Percentiles rank a stretch among this genome's conserved stretches.
These are phyloP conservation scores for Plebejus argus DNA, from an alignment of 2,888 invertebrate genomes.

Conservation along the genomic window DNA sequence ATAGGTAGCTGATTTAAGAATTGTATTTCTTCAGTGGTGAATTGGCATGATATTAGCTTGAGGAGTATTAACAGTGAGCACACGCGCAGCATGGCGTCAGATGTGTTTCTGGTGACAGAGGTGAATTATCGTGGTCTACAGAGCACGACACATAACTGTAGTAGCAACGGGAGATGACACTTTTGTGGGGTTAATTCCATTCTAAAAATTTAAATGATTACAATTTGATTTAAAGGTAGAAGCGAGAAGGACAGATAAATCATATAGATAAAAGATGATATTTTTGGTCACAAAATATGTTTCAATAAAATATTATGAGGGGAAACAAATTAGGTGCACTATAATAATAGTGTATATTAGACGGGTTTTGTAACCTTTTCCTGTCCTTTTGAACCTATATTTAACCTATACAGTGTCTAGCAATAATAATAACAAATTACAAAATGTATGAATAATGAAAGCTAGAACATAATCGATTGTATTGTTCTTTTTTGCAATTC, in stretches of 20 bases:
- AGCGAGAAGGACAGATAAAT: too few species aligned
- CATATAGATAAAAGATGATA: too few species aligned
- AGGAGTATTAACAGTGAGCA: slow-evolving; percentile 47
- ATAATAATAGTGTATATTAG: too few species aligned
- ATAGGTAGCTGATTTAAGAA: slow-evolving; percentile 85
- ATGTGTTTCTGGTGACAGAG: slow-evolving; percentile 40
- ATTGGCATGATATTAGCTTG: slow-evolving; percentile 49
- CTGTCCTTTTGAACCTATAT: too few species aligned
- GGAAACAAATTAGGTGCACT: too few species aligned
- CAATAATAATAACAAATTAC: not conserved
- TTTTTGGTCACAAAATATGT: too few species aligned
- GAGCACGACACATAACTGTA: slow-evolving; percentile 61
- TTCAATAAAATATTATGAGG: too few species aligned
- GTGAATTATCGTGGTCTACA: slow-evolving; percentile 60
- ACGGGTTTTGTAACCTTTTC: too few species aligned
- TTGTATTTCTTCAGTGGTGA: slow-evolving; percentile 63
- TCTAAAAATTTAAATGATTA: not conserved
- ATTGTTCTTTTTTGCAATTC: slow-evolving; percentile 8
- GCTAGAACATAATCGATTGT: not conserved
- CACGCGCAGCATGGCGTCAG: slow-evolving; percentile 52
- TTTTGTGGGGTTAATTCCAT: not conserved
- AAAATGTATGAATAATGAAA: not conserved
- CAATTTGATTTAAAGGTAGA: too few species aligned
- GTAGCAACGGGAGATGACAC: not conserved
- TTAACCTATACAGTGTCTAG: not conserved